Percentiles rank a stretch among this genome's conserved stretches.
phyloP scores from a whole-genome alignment of 2,113 vertebrate species.

The Microcebus griseorufus region DNA sequence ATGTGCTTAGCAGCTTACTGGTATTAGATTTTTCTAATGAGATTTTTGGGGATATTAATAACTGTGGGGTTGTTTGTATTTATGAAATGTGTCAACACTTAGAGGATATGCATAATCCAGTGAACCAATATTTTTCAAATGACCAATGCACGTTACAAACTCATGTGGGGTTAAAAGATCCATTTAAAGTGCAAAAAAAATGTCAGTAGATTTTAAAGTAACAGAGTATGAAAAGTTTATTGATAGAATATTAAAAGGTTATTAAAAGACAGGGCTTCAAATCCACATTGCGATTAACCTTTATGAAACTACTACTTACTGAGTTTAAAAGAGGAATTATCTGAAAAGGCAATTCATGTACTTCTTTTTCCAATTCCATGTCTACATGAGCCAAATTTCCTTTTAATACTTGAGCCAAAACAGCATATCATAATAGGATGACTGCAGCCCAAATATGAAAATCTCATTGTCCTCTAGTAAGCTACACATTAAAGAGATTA shows the following conservation, averaged over 20 bases:
- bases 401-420: not conserved
- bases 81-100: not conserved
- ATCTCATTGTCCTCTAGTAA: not conserved
- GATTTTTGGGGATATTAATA: not conserved
- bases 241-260: not conserved
- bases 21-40: not conserved
- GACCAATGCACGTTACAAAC: not conserved
- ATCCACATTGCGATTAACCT: not conserved
- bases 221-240: not conserved
- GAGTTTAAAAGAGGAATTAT: slow-evolving; percentile 29
- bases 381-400: not conserved
- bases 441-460: not conserved
- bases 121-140: not conserved
- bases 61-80: not conserved
- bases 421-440: not conserved
- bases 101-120: not conserved
- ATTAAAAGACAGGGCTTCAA: not conserved
- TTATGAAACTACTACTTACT: not conserved
- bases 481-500: not conserved
- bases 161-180: not conserved
- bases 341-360: not conserved
- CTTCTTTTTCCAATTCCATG: not conserved
- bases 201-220: not conserved
- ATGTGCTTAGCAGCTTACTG: not conserved
- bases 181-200: not conserved